Percentiles rank a stretch among this genome's conserved stretches.
These are phyloP conservation scores for Geotrypetes seraphini DNA, from an alignment of 2,797 vertebrate genomes.

Conservation along the genomic window DNA sequence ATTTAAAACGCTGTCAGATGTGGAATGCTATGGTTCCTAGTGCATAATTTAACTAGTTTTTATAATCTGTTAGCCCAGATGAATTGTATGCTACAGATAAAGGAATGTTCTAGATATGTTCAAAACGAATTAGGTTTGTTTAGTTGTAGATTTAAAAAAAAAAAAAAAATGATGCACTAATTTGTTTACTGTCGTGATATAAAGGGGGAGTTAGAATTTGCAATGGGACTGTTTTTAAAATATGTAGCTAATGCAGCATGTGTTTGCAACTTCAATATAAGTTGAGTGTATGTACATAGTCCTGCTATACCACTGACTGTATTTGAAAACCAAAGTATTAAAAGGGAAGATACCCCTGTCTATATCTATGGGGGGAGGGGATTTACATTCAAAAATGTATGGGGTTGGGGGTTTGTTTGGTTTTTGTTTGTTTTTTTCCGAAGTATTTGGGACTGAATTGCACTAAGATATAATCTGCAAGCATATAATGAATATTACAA, in stretches of 20 bases:
- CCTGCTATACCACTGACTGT: slow-evolving; percentile 75
- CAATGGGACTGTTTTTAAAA: slow-evolving; percentile 69
- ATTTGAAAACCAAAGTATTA: slow-evolving; percentile 82
- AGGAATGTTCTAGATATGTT: slow-evolving; percentile 71
- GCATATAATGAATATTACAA: slow-evolving; percentile 64
- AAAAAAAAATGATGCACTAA: slow-evolving; percentile 71
- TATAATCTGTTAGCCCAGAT: slow-evolving; percentile 71
- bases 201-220: slow-evolving; percentile 66
- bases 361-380: slow-evolving; percentile 65
- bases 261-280: slow-evolving; percentile 79
- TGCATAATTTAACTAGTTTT: slow-evolving; percentile 75
- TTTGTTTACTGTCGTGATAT: slow-evolving; percentile 72
- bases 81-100: slow-evolving; percentile 72
- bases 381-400: slow-evolving; percentile 69
- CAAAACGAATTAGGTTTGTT: slow-evolving; percentile 64
- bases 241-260: slow-evolving; percentile 80
- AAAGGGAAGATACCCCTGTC: slow-evolving; percentile 55
- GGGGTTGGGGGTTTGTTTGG: slow-evolving; percentile 18
- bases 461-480: slow-evolving; percentile 85
- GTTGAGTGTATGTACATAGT: slow-evolving; percentile 72
- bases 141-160: slow-evolving; percentile 53
- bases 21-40: slow-evolving; percentile 72
- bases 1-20: slow-evolving; percentile 73
- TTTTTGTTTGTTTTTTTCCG: slow-evolving; percentile 43
- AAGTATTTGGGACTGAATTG: slow-evolving; percentile 84